Conservation (phyloP, 2,113 vertebrate species). For the Nettapus auritus region DNA sequence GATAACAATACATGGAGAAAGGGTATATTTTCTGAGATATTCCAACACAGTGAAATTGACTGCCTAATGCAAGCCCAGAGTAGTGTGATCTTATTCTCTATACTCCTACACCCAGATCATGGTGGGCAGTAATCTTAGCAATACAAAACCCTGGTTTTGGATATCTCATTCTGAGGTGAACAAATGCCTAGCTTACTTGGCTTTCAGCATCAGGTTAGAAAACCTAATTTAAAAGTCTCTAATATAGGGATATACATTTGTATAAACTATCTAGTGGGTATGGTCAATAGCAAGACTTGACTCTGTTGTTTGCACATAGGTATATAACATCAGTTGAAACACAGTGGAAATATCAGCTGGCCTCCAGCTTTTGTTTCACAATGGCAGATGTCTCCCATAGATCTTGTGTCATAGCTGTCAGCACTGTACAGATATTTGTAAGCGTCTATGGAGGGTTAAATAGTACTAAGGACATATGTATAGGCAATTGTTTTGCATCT, state of each 20-base stretch:
- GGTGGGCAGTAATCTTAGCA: not conserved
- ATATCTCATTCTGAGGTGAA: not conserved
- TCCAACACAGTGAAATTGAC: not conserved
- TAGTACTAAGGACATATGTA: not conserved
- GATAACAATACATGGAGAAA: not conserved
- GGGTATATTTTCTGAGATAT: not conserved
- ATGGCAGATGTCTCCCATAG: not conserved
- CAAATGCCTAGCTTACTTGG: not conserved
- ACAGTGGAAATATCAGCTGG: not conserved
- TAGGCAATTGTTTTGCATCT: not conserved
- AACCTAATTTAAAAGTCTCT: not conserved
- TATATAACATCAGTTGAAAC: not conserved
- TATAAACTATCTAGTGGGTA: not conserved
- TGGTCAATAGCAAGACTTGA: not conserved
- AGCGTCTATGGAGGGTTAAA: not conserved
- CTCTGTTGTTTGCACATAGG: not conserved
- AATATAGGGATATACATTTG: not conserved
- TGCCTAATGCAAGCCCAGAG: not conserved
- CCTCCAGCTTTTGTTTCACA: not conserved
- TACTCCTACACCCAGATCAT: not conserved
- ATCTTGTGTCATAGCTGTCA: not conserved
- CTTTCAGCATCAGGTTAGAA: not conserved
- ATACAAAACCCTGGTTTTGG: not conserved
- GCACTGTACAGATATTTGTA: not conserved
- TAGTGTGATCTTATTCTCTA: rapidly evolving